These are phyloP conservation scores for Microctonus hyperodae DNA, from an alignment of 2,888 invertebrate species.

Conservation along the genomic window DNA sequence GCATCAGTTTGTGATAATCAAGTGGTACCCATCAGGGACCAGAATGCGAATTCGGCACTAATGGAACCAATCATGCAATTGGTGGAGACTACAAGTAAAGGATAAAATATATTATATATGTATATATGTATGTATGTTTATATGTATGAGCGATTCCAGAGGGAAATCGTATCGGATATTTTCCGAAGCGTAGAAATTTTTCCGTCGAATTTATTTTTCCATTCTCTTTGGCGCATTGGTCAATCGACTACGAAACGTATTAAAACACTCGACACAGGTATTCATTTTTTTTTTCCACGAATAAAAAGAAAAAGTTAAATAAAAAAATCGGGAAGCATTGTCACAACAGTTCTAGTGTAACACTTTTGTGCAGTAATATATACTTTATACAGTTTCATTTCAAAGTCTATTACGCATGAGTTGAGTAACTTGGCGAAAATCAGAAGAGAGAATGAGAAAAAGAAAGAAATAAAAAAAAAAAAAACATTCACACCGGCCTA, in stretches of 20 bases:
- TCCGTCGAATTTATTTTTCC: conserved; percentile 17
- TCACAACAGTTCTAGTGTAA: neutral
- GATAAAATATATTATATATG: conserved; percentile 16
- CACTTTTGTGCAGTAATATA: neutral
- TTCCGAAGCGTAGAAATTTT: conserved; percentile 26
- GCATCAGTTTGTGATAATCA: conserved; percentile 17
- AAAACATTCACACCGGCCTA: conserved; percentile 39
- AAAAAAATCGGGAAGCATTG: neutral
- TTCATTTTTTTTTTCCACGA: too few species aligned
- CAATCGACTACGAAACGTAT: conserved; percentile 12
- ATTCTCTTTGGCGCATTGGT: conserved; percentile 22
- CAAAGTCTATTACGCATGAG: neutral
- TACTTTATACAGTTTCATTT: neutral
- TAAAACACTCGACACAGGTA: neutral
- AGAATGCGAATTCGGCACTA: conserved; percentile 21
- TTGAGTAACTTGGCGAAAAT: conserved; percentile 13
- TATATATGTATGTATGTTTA: neutral
- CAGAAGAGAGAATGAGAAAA: conserved; percentile 6
- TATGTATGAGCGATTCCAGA: conserved; percentile 3
- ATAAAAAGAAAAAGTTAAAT: neutral
- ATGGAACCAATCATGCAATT: conserved; percentile 32
- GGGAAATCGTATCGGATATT: conserved; percentile 35
- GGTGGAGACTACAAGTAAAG: conserved; percentile 1
- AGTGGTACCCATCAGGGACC: conserved; percentile 7
- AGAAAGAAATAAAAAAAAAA: neutral